phyloP scores from a whole-genome alignment of 1,140 invertebrate species.

The Ceratitis capitata region DNA sequence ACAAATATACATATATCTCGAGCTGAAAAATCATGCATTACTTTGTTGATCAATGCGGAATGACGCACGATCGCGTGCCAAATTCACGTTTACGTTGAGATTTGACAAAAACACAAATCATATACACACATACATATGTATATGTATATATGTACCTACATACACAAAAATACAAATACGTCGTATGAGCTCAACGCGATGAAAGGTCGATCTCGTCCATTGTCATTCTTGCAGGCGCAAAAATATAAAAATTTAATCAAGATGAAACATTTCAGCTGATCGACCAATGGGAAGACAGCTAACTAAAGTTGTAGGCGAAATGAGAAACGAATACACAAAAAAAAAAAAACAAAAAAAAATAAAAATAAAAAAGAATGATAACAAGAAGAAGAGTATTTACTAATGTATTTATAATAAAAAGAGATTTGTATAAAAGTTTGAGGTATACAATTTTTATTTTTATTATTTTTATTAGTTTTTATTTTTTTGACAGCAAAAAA shows the following conservation, averaged over 20 bases:
- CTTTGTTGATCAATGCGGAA: neutral
- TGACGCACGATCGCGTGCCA: slow-evolving; percentile 11
- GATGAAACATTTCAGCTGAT: neutral
- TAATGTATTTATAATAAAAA: too few relatives aligned
- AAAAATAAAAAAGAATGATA: neutral
- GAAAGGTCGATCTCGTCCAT: too few relatives aligned
- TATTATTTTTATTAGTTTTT: too few relatives aligned
- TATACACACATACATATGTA: neutral
- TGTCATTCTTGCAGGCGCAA: neutral
- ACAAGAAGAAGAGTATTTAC: too few relatives aligned
- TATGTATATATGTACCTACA: neutral
- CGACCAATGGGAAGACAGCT: slow-evolving; percentile 18
- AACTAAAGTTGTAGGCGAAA: neutral
- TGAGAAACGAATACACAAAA: neutral
- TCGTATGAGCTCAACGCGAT: neutral
- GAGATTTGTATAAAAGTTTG: too few relatives aligned
- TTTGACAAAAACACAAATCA: neutral
- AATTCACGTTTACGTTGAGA: slow-evolving; percentile 12
- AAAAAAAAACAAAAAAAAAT: too few relatives aligned
- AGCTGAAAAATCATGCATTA: neutral
- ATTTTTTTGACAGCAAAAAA: too few relatives aligned
- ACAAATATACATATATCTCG: neutral
- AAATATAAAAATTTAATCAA: neutral
- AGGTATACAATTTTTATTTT: too few relatives aligned
- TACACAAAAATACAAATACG: neutral